phyloP scores from a whole-genome alignment of 2,797 vertebrate genomes.

The Chaetophractus vellerosus region DNA sequence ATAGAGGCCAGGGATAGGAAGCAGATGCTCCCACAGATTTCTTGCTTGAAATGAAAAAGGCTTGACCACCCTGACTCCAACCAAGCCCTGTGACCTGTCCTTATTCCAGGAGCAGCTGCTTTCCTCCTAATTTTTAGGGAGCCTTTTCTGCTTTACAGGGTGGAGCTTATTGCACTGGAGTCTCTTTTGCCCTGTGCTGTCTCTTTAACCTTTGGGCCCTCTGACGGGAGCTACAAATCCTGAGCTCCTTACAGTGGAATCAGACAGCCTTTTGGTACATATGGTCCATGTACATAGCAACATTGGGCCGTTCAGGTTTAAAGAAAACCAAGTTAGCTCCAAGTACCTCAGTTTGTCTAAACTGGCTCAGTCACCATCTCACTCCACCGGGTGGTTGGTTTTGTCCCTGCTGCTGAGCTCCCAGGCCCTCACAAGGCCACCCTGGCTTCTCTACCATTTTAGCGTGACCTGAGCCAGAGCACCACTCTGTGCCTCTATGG shows the following conservation, averaged over 20 bases:
- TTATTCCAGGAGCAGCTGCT: background rate
- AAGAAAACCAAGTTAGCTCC: background rate
- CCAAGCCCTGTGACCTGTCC: too few species aligned
- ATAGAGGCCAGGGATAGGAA: background rate
- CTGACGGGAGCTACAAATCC: too few species aligned
- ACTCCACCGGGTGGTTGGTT: background rate
- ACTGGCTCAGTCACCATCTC: background rate
- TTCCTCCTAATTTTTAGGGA: background rate
- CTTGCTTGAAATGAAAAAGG: background rate
- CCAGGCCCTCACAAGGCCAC: background rate
- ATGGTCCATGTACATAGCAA: background rate
- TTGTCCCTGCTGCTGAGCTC: background rate
- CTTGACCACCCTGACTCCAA: background rate
- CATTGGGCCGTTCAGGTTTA: background rate
- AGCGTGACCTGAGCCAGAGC: background rate
- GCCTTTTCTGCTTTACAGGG: background rate
- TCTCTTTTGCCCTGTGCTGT: background rate
- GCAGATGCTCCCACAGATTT: fast-evolving
- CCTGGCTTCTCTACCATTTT: background rate
- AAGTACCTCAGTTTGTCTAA: background rate
- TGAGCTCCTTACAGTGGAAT: background rate
- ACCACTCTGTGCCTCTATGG: background rate
- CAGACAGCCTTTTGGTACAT: too few species aligned
- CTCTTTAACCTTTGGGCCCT: background rate
- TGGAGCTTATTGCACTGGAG: too few species aligned